Evolutionary conservation across 2,113 vertebrate genomes (phyloP), one percentile per base, ranked within the genome.

Genomic region (Xiphias gladius): DNA sequence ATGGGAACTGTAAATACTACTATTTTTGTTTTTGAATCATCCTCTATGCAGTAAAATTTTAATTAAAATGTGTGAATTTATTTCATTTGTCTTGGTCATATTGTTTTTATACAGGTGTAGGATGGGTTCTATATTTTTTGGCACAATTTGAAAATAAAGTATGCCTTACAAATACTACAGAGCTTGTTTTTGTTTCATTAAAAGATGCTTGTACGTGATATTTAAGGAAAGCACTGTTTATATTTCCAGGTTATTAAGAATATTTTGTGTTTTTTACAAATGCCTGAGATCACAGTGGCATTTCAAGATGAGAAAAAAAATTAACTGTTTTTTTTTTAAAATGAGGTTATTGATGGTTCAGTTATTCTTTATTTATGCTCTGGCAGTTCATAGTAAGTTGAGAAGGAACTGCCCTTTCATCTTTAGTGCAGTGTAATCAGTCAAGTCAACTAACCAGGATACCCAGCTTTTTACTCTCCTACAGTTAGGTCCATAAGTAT

Each of bases 121-220:
- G 71, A 80, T 85, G 68, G 65, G 46, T 89, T 91, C 71, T 86
- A 69, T 87, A 63, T 73, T 79, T 91, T 91, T 95, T 95, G 94
- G 94, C 93, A 95, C 93, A 95, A 84, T 88, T 93, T 81, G n/a
- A 92, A 90, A 95, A 91, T 93, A 92, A 91, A 93, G 30, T 81
- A 71, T 68, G 39, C 80, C 39, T 82, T 83, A 83, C 39, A 88
- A 79, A 85, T 78, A 28, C 70, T 9, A 48, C 16, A 24, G 17
- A 22, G 20, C 7, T 20, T 62, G 26, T 57, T 64, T 87, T 4
- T 55, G 41, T 73, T 70, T 82, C 7, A 32, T 67, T 81, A 24
- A 73, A 71, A 30, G 20, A 57, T 55, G 7, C n/a, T 13, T 57
- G 9, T 41, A 8, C 32, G n/a, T 63, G 30, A n/a, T 59, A 35